Evolutionary conservation across 1,140 invertebrate species (phyloP), one percentile per base, ranked within the genome.

Genomic region (Drosophila santomea): DNA sequence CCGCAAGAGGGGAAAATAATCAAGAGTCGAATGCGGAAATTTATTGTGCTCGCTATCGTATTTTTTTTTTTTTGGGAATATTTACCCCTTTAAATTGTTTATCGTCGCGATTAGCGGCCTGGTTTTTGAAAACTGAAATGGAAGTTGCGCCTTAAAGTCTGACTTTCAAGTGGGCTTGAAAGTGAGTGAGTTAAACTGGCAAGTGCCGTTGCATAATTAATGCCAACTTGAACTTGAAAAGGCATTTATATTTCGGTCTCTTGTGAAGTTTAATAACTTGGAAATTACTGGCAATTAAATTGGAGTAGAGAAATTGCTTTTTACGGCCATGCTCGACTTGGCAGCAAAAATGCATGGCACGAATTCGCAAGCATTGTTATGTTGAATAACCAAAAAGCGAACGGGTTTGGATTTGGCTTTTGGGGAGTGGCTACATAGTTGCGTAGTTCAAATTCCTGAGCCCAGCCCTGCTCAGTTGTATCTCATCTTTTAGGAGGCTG

Each of bases 171-270:
- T 39, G 4, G 38, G 11, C 38, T 14, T 39, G 38, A 17, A 17
- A 17, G 17, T 17, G 17, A 69, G 35, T 39, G 38, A 69, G 39
- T 15, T 51, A 50, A 45, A 38, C 25, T 28, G 59, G 71, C 80
- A 58, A 62, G 59, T 67, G 61, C 50, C 56, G 61, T 78, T 85
- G 82, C 82, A 85, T 85, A 86, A 85, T 80, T 72, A 74, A 82
- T 78, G 69, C 38, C 80, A 84, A 88, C 84, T 88, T 88, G 84
- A 88, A 88, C 84, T 88, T 88, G 84, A 89, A 84, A 79, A 79
- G 44, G 47, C 44, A 36, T 60, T 76, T 68, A 69, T 75, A 78
- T 48, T 82, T 61, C 41, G 58, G 36, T 14, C 39, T 36, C 67
- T 86, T 86, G 82, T 85, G 74, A 82, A 73, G 59, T 83, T 88